Base-by-base conservation (phyloP, 2,888 invertebrate genomes). In the Ormia ochracea region DNA sequence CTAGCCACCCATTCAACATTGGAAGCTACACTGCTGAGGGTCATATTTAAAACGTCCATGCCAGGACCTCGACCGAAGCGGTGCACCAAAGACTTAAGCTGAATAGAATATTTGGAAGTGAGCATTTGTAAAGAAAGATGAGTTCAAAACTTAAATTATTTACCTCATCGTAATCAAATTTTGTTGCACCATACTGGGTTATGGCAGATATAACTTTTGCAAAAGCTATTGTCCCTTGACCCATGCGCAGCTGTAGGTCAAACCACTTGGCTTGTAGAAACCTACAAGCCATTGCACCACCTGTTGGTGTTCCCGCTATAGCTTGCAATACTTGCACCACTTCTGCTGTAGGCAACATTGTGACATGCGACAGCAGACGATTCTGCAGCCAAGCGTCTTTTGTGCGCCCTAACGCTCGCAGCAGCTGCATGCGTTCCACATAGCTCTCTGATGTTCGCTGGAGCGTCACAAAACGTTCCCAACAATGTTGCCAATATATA, bases 361-460 rank as follows among this genome's bases (percentile, higher is more conserved):
- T 90, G 3, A 90, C 90, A 80, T 90, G 90, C 10, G 90, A 90
- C 14, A 90, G 84, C 81, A 90, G 84, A 21, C 90, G 90, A 83
- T 90, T 90, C 84, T 90, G 90, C 26, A 90, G 86, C 90, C 90
- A 90, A 38, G 90, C 90, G 81, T 90, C 90, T 83, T 90, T 90
- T 79, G 90, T 90, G 48, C 90, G 85, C 1, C 90, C 90, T 72
- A 90, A 81, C 0, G 90, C 90, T 23, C 90, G 85, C 50, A 90
- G 59, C 65, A 90, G 63, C 81, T 90, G 90, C 88, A 90, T 89
- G 3, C 90, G 87, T 77, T 90, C 90, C 31, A 89, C 88, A 63
- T 87, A 86, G 4, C 88, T 89, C 74, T 89, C 90, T 17, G 89
- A 87, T 48, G 86, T 86, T 36, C 89, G 86, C 72, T 88, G 88